Base-by-base conservation (phyloP, 2,888 invertebrate species). In the Scaptomyza reducta region DNA sequence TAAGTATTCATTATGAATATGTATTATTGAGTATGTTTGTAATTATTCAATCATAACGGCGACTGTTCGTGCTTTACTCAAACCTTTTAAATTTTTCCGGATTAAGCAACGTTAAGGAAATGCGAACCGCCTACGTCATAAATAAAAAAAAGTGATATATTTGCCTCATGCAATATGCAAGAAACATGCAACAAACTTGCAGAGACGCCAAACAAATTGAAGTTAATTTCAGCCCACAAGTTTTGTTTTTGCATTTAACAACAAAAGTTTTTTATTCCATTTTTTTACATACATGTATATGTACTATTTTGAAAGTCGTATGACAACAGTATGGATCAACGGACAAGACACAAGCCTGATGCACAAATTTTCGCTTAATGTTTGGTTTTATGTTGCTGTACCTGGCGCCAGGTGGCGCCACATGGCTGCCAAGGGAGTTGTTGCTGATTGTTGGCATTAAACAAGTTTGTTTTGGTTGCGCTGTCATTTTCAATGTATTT, bases 41-140 rank as follows among this genome's bases (percentile, higher is more conserved):
- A 60, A 73, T 77, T 74, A 73, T 46, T 68, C 74, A 68, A 60
- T 68, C 68, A 63, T 62, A 77, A 73, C 78, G 59, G 47, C 58
- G 58, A 50, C 66, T 42, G 55, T 61, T 77, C 73, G 77, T 73
- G 77, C 44, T 56, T 50, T 44, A 44, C 47, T 42, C 47, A 25
- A 49, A 50, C 35, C 51, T 47, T 62, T 44, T 56, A 27, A 16
- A 64, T 53, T 67, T 79, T 79, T 79, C 79, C 76, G 76, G 79
- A 65, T 75, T 75, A 47, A 40, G 79, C 71, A 75, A 73, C 63
- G 59, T 78, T 44, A 55, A 78, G 78, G 78, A 78, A 78, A 72
- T 79, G 63, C 63, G 49, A 50, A 49, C 53, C 84, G 67, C 84
- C 78, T 61, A 79, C 78, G 50, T 69, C 80, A 83, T 76, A 73